Evolutionary conservation across 2,888 invertebrate genomes (phyloP).

Genomic region (Cryptus armator): DNA sequence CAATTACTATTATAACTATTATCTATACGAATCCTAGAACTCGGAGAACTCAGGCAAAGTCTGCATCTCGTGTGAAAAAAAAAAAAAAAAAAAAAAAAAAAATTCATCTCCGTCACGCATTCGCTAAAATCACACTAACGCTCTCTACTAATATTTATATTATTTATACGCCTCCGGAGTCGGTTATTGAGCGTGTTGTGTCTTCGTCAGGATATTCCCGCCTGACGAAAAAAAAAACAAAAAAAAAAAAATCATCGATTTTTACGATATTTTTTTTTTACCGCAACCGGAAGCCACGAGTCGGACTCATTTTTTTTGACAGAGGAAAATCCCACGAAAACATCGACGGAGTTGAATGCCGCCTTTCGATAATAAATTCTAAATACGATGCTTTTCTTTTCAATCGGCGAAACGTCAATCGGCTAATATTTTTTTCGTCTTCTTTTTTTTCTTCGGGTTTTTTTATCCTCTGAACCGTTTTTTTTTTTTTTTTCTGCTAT

Average conservation of each 20-base stretch:
- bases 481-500: neutral
- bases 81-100: conserved; percentile 24
- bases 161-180: conserved; percentile 25
- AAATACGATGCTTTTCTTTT: conserved; percentile 21
- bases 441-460: neutral
- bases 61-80: conserved; percentile 23
- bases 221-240: conserved; percentile 11
- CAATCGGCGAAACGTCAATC: conserved; percentile 7
- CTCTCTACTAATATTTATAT: conserved; percentile 20
- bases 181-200: conserved; percentile 10
- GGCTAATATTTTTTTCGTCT: neutral
- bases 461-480: conserved; percentile 10
- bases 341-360: conserved; percentile 18
- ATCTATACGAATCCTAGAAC: conserved; percentile 29
- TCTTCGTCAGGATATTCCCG: conserved; percentile 33
- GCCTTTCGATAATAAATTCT: conserved; percentile 11
- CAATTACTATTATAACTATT: conserved; percentile 37
- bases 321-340: conserved; percentile 17
- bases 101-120: conserved; percentile 27
- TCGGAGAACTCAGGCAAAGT: conserved; percentile 48
- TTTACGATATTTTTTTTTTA: too few species aligned
- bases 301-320: neutral
- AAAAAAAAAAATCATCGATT: neutral
- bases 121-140: conserved; percentile 42
- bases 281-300: neutral